Percentiles rank a stretch among this genome's conserved stretches.
Conservation (phyloP, 30 jellyfish, hydroid and myxozoan species). For the Turritopsis dohrnii region DNA sequence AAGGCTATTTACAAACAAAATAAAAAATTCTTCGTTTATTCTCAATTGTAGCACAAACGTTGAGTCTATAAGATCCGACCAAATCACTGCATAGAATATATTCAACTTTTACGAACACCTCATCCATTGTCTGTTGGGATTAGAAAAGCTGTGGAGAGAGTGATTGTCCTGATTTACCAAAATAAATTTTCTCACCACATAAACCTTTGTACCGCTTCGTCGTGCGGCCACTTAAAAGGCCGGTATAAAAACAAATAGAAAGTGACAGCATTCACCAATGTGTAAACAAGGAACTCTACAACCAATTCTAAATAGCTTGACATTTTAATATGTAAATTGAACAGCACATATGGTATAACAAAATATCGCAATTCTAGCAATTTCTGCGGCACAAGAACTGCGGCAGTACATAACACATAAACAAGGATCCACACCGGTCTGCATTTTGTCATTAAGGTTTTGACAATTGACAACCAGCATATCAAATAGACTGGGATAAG, state of each 20-base stretch:
- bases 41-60: no score
- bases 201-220: slow-evolving; percentile 51
- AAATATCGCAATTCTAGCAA: slow-evolving; percentile 81
- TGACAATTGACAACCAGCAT: slow-evolving; percentile 26
- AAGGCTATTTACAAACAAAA: no score
- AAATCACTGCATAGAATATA: background rate
- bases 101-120: background rate
- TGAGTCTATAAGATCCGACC: no score
- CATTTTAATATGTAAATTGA: slow-evolving; percentile 43
- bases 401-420: slow-evolving; percentile 20
- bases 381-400: slow-evolving; percentile 88
- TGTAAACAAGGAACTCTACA: slow-evolving; percentile 47
- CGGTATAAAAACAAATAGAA: slow-evolving; percentile 51
- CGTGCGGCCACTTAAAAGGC: slow-evolving; percentile 77
- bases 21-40: no score
- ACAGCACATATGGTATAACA: slow-evolving; percentile 66
- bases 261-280: slow-evolving; percentile 46
- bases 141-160: background rate
- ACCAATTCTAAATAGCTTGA: slow-evolving; percentile 37
- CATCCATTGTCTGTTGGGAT: no score
- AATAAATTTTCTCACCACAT: slow-evolving; percentile 57
- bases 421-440: slow-evolving; percentile 46
- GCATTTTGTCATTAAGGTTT: slow-evolving; percentile 13
- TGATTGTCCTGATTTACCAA: background rate
- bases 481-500: slow-evolving; percentile 53